Evolutionary conservation across 2,888 invertebrate species (phyloP), one percentile per base, ranked within the genome.

Genomic region (Caenorhabditis parvicauda): DNA sequence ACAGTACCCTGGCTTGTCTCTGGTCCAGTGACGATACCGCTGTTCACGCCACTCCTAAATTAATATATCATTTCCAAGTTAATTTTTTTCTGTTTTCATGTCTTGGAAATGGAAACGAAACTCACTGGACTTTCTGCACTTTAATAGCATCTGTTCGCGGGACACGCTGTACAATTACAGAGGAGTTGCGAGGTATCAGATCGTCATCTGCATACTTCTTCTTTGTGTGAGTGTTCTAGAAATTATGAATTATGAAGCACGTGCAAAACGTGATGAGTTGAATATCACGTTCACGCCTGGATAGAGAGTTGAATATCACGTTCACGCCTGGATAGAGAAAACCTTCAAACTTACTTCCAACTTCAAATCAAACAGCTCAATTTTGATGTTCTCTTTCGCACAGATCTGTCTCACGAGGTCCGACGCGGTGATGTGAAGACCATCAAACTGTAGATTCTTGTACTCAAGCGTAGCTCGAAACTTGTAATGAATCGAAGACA

Each of bases 181-280:
- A 95, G 54, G 96, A 92, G 83, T 98, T 98, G 85, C 96, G 93
- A 28, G 95, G 92, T 79, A 98, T 94, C 70, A 96, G 85, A 44
- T 89, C 88, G 79, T 94, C 92, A 84, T 92, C 90, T 45, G 88
- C 88, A 84, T 96, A 98, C 75, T 90, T 94, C 17, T 76, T 67
- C 59, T 77, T 79, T 9, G 79, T 79, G 54, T 79, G 75, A 51
- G 83, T 84, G 92, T 94, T 92, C 64, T 72, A 54, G 27, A 56
- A 59, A 39, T 14, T 28, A 32, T 3, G 46, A 27, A 27, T 12
- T 21, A 17, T 45, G 19, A 27, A 35, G n/a, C n/a, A n/a, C n/a
- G n/a, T 21, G 28, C 35, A 12, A 14, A 9, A 17, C 19, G 14
- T 38, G 22, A 41, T 41, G 19, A 22, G 19, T 41, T 3, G 2